Conservation (phyloP, 2,113 vertebrate species). For the Sylvietta virens region DNA sequence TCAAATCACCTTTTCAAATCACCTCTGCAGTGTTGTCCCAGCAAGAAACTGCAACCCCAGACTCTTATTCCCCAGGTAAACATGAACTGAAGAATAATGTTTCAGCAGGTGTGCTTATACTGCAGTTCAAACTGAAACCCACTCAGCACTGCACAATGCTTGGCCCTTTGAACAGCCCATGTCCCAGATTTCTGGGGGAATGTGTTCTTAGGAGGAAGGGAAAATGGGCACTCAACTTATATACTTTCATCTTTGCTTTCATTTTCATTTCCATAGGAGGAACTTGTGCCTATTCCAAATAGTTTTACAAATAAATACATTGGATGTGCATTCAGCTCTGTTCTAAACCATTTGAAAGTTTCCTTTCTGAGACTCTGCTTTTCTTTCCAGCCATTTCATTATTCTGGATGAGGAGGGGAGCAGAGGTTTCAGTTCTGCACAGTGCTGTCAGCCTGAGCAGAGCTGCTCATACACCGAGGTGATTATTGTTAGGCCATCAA, state of each 20-base stretch:
- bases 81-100: background rate
- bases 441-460: background rate
- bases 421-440: background rate
- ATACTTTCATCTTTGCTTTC: background rate
- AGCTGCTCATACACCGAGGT: background rate
- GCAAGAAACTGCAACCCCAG: background rate
- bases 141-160: background rate
- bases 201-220: background rate
- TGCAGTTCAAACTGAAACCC: background rate
- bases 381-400: background rate
- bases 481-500: constrained; percentile 33
- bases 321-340: background rate
- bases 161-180: background rate
- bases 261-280: background rate
- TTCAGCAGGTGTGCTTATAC: constrained; percentile 69
- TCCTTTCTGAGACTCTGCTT: background rate
- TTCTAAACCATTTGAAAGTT: background rate
- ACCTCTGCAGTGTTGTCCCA: background rate
- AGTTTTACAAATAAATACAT: background rate
- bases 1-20: constrained; percentile 44
- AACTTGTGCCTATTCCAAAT: background rate
- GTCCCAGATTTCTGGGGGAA: background rate
- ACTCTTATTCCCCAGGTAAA: constrained; percentile 2
- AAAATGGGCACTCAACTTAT: background rate
- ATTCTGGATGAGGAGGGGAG: background rate